Conservation (phyloP, 2,888 invertebrate genomes). For the Pristionchus exspectatus region DNA sequence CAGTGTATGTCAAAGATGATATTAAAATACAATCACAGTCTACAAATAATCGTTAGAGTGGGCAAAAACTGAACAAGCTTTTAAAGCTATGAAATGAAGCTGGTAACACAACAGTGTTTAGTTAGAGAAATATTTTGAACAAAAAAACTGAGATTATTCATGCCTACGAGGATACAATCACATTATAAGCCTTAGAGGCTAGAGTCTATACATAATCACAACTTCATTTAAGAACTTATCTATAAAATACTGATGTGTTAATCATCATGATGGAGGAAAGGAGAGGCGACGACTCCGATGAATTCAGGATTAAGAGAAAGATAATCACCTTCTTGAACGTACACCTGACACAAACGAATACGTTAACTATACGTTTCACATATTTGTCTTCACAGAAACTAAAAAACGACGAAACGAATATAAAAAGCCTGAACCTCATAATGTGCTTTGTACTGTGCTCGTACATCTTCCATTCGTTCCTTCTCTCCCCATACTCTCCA, state of each 20-base stretch:
- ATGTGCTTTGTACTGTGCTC: neutral
- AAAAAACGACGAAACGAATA: no score
- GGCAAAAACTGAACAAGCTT: neutral
- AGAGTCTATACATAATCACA: neutral
- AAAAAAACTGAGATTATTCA: neutral
- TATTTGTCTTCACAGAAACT: no score
- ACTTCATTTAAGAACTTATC: neutral
- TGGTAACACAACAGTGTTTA: neutral
- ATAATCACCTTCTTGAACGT: neutral
- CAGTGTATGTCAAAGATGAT: neutral
- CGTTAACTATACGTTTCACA: neutral
- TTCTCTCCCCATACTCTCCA: neutral
- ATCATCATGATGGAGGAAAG: neutral
- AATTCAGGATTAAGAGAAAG: neutral
- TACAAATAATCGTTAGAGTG: neutral
- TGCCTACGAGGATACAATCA: neutral
- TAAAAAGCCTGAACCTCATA: neutral
- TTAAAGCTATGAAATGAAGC: neutral
- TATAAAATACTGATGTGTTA: neutral
- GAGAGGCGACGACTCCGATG: neutral
- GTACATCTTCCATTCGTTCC: neutral
- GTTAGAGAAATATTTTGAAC: neutral
- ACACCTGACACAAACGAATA: neutral
- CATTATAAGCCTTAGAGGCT: neutral
- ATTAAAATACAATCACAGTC: constrained; percentile 1